These are phyloP conservation scores for Oscheius sp. DNA, from an alignment of 2,888 invertebrate species.

Conservation along the genomic window DNA sequence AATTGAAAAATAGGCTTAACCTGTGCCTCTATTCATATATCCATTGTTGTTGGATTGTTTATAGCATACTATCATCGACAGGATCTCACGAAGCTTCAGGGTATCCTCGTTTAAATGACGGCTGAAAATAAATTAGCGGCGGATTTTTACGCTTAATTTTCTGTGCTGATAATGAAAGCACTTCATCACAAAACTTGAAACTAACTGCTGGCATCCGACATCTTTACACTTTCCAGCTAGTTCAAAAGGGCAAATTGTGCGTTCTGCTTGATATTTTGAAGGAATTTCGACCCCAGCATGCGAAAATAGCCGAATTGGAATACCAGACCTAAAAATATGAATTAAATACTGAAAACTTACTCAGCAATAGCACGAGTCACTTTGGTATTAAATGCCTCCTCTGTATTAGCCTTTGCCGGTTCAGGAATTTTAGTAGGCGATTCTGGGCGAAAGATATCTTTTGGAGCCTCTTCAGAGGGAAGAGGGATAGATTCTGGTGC, in stretches of 20 bases:
- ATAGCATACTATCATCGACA: constrained; percentile 14
- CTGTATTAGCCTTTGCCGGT: too few species aligned
- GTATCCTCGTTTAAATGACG: constrained; percentile 8
- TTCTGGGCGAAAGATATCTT: too few species aligned
- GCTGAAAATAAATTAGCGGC: constrained; percentile 21
- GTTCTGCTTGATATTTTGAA: not conserved
- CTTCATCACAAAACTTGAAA: not conserved
- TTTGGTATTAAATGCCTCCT: too few species aligned
- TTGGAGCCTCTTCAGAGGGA: too few species aligned
- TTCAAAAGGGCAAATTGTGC: constrained; percentile 12
- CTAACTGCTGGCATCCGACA: constrained; percentile 14
- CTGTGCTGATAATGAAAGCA: not conserved
- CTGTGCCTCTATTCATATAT: too few species aligned
- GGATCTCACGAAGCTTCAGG: not conserved
- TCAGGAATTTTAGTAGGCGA: too few species aligned
- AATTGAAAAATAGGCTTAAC: too few species aligned
- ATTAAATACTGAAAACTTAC: too few species aligned
- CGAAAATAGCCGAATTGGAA: constrained; percentile 15
- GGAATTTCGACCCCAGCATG: constrained; percentile 15
- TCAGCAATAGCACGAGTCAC: too few species aligned
- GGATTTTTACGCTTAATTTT: not conserved
- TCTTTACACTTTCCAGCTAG: constrained; percentile 25
- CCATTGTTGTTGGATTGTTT: too few species aligned
- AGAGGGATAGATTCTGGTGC: too few species aligned
- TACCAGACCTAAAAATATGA: not conserved